Evolutionary conservation across 1,140 invertebrate genomes (phyloP).

Genomic region (Penaeus vannamei): DNA sequence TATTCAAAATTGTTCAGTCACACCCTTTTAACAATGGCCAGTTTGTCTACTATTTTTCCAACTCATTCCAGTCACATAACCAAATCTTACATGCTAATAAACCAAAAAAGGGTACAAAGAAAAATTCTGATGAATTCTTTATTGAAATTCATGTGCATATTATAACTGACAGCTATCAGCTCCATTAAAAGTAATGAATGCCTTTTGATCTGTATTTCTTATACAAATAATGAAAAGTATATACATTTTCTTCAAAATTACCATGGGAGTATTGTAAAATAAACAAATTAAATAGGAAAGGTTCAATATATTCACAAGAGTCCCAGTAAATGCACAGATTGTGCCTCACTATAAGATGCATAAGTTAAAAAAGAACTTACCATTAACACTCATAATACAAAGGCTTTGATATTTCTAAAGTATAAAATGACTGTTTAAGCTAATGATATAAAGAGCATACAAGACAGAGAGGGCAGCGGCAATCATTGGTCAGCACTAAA

Average conservation of each 20-base stretch:
- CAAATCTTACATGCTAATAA: too few species aligned
- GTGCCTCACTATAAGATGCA: slow-evolving; percentile 46
- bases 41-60: too few species aligned
- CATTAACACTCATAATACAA: slow-evolving; percentile 62
- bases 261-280: slow-evolving; percentile 42
- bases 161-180: slow-evolving; percentile 61
- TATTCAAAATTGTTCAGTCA: too few species aligned
- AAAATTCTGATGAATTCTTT: slow-evolving; percentile 59
- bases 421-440: slow-evolving; percentile 57
- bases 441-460: slow-evolving; percentile 57
- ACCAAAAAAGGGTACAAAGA: neutral
- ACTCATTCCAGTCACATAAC: too few species aligned
- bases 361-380: slow-evolving; percentile 63
- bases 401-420: slow-evolving; percentile 58
- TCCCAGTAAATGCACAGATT: slow-evolving; percentile 23
- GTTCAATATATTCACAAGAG: slow-evolving; percentile 54
- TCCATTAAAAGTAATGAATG: slow-evolving; percentile 63
- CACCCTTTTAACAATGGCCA: too few species aligned
- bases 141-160: slow-evolving; percentile 64
- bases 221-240: slow-evolving; percentile 66
- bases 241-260: slow-evolving; percentile 49
- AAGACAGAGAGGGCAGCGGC: slow-evolving; percentile 30
- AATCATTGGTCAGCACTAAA: slow-evolving; percentile 46
- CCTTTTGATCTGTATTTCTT: slow-evolving; percentile 64
- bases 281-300: slow-evolving; percentile 52